Evolutionary conservation across 2,888 invertebrate genomes (phyloP).

Genomic region (Abrostola tripartita): DNA sequence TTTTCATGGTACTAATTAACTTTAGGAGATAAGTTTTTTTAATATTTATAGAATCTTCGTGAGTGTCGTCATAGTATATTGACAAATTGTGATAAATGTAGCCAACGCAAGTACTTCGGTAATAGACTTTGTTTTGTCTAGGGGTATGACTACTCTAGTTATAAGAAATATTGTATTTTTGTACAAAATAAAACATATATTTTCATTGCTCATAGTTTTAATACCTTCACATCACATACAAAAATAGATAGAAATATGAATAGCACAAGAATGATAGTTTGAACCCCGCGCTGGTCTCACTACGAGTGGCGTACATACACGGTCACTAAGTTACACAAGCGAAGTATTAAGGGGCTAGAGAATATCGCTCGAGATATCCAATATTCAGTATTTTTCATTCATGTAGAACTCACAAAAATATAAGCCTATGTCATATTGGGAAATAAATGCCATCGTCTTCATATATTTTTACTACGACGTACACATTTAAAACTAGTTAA

Average conservation of each 20-base stretch:
- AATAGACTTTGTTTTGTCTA: constrained; percentile 5
- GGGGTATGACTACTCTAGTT: constrained; percentile 26
- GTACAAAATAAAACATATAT: constrained; percentile 48
- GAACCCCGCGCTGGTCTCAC: constrained; percentile 6
- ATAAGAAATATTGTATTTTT: constrained; percentile 25
- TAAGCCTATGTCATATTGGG: neutral
- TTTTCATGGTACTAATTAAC: too few species aligned
- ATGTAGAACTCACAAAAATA: constrained; percentile 2
- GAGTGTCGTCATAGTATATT: neutral
- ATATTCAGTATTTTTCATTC: neutral
- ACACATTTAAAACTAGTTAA: constrained; percentile 1
- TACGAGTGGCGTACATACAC: constrained; percentile 11
- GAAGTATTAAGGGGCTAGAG: neutral
- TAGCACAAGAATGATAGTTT: constrained; percentile 28
- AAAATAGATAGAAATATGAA: constrained; percentile 58
- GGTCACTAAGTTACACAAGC: constrained; percentile 20
- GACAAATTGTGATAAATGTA: constrained; percentile 45
- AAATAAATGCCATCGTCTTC: neutral
- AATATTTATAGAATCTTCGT: too few species aligned
- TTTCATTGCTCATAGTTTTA: constrained; percentile 53
- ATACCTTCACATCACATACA: constrained; percentile 53
- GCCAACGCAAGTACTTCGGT: constrained; percentile 30
- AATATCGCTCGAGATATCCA: neutral
- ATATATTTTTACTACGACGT: neutral
- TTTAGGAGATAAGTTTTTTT: too few species aligned